Percentiles rank a stretch among this genome's conserved stretches.
Evolutionary conservation across 1,140 invertebrate species (phyloP).

Genomic region (Lucilia cuprina): DNA sequence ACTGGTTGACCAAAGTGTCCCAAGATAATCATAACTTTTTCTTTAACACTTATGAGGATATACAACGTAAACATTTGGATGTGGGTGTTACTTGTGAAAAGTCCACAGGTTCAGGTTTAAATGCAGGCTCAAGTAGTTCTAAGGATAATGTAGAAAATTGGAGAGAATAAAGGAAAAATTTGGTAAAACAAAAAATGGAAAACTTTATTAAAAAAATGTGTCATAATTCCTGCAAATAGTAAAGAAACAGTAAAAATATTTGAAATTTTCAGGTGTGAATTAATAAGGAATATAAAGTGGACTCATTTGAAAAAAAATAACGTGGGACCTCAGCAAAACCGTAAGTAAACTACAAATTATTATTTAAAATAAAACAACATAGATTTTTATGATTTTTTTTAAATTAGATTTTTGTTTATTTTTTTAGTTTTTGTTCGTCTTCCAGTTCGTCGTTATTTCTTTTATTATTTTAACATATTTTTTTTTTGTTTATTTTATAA

Average conservation of each 20-base stretch:
- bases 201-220: no score
- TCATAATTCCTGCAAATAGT: no score
- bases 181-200: no score
- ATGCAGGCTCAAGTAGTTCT: neutral
- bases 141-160: constrained; percentile 18
- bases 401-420: constrained; percentile 24
- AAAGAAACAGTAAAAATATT: no score
- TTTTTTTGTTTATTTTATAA: neutral
- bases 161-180: constrained; percentile 18
- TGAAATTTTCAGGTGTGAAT: no score
- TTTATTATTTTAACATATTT: constrained; percentile 28
- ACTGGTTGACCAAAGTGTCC: constrained; percentile 31
- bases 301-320: no score
- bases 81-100: constrained; percentile 15
- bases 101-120: neutral
- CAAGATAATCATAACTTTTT: constrained; percentile 37
- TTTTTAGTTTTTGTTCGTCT: constrained; percentile 13
- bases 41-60: constrained; percentile 39
- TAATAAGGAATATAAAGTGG: no score
- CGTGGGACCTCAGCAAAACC: no score
- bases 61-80: constrained; percentile 38
- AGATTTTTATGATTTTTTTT: constrained; percentile 9
- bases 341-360: no score
- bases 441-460: constrained; percentile 15
- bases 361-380: constrained; percentile 2